Evolutionary conservation across 2,888 invertebrate species (phyloP), one percentile per base, ranked within the genome.

Genomic region (Hydroisotoma schaefferi): DNA sequence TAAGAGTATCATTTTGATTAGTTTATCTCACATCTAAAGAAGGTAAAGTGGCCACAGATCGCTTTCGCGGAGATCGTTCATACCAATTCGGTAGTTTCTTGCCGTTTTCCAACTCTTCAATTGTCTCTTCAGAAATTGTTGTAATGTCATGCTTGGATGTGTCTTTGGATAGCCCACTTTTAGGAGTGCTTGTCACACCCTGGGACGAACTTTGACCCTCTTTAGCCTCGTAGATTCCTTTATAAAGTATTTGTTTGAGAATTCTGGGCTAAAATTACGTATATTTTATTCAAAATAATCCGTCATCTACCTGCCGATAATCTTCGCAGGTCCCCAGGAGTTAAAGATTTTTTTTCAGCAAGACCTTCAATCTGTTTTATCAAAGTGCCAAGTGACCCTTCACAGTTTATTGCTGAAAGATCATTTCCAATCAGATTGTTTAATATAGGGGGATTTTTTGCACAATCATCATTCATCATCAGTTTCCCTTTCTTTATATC

Each of bases 21-120:
- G 8, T 33, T 15, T n/a, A 18, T 43, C 46, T 56, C 60, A 68
- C 65, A 48, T 65, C 65, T 8, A 53, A n/a, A 3, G 57, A 29
- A 18, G 57, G 59, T 15, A 67, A 27, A 20, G 52, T 62, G 8
- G 65, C 59, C 5, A 65, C 62, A 22, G 67, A 66, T n/a, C 66
- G 55, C 59, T 69, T 69, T 37, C 63, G 64, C n/a, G 71, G 71
- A 1, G 69, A 69, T 20, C 71, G 29, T 27, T 71, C 69, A 46
- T 68, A 65, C 71, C 71, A 71, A 53, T 71, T 71, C 1, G 66
- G 66, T 10, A 70, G 46, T 53, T 55, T 22, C 25, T 56, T 58
- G 10, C 63, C 53, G 18, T 57, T 47, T 15, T 66, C 65, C 15
- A 57, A 54, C n/a, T 67, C 65, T 46, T 70, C 70, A 28, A 65